phyloP scores from a whole-genome alignment of 2,797 vertebrate genomes.

The Spinibarbus caldwelli region DNA sequence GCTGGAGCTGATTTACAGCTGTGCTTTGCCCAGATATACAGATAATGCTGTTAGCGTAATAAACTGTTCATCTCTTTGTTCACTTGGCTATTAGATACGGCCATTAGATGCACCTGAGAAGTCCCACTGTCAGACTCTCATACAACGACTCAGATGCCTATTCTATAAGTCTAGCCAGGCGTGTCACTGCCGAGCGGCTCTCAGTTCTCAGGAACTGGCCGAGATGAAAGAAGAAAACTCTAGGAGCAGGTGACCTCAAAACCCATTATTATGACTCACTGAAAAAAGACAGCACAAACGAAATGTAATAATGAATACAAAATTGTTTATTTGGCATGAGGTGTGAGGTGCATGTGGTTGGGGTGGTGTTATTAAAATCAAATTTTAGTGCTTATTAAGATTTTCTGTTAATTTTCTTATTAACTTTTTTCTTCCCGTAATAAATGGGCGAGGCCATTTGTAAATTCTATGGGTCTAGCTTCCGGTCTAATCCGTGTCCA shows the following conservation, averaged over 20 bases:
- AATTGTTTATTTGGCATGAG: not conserved
- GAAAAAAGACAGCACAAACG: not conserved
- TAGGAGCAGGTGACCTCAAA: not conserved
- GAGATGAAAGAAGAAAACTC: not conserved
- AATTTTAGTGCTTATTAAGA: not conserved
- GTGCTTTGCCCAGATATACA: constrained; percentile 23
- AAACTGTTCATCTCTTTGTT: constrained; percentile 31
- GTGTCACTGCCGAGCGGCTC: not conserved
- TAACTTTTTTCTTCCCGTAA: no score
- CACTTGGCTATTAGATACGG: constrained; percentile 10
- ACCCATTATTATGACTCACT: not conserved
- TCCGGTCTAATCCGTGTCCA: no score
- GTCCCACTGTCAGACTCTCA: constrained; percentile 26
- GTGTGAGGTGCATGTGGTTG: not conserved
- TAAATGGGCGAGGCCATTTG: no score
- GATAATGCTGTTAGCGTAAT: constrained; percentile 39
- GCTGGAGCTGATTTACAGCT: constrained; percentile 19
- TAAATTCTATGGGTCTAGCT: no score
- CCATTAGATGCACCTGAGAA: constrained; percentile 26
- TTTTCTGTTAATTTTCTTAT: no score
- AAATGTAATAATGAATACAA: not conserved
- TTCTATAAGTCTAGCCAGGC: constrained; percentile 27
- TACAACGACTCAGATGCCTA: constrained; percentile 9
- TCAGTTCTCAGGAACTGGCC: not conserved
- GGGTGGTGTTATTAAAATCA: not conserved